Base-by-base conservation (phyloP, 2,113 vertebrate genomes). In the Lycaon pictus region DNA sequence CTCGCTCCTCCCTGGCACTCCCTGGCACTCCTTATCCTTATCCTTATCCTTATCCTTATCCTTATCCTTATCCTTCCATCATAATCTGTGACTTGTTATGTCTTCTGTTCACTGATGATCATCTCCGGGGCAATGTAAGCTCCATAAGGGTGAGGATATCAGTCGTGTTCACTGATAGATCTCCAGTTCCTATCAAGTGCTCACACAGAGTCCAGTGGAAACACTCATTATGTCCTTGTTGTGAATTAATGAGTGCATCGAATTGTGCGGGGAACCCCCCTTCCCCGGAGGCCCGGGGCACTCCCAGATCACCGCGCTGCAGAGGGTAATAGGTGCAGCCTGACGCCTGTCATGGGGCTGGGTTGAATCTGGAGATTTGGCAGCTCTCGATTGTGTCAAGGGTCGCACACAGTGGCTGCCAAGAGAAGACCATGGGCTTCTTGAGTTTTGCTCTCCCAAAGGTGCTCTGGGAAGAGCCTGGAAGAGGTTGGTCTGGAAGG, bases 331-430 rank as follows among this genome's bases (percentile, higher is more conserved):
- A 13, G n/a, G 48, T 19, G 1, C 37, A 55, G 15, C 27, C 7
- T 32, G 37, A 48, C 27, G 37, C 37, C 67, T 83, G 7, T 12
- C 16, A 15, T 10, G 5, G 35, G 37, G 17, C 60, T 58, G 51
- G 51, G 8, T 58, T 72, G 37, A n/a, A 27, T 71, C 72, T 95
- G 82, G 67, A 58, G 56, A 82, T 58, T 16, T 0, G 0, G 23
- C 20, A 11, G 25, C 51, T 43, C 17, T 23, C 72, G 27, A 19
- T 10, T 5, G 12, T 56, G 32, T 80, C 51, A 32, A 58, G 27
- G 35, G 60, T 51, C 27, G 10, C 35, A 35, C 4, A 10, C 0
- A 2, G 8, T 15, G 9, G 37, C 35, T 17, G 22, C 3, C 0
- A 2, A 19, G 19, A 86, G 65, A 77, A 69, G 72, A 53, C 16